Base-by-base conservation (phyloP, 2,888 invertebrate species). In the Xylophagus ater region DNA sequence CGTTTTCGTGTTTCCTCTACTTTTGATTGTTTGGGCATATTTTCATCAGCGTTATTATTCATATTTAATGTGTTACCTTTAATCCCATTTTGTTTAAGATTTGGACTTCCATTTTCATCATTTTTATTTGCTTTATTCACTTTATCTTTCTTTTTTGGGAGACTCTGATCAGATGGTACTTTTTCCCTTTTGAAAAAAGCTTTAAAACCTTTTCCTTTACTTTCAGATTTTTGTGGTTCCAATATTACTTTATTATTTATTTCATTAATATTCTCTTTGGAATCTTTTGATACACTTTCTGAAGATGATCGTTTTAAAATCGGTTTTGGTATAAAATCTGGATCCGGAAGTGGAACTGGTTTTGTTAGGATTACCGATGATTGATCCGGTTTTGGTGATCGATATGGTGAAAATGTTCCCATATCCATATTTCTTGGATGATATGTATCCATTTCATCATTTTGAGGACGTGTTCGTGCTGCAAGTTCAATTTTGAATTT, bases 261-360 rank as follows among this genome's bases (percentile, higher is more conserved):
- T 4, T 21, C 9, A n/a, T 20, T 12, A 4, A 15, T 10, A 18
- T 12, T 9, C 8, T 26, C 35, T 26, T 35, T 10, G 2, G 35
- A 35, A n/a, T 35, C 30, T 15, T 31, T 37, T 1, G 24, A 8
- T 6, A 17, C 29, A 13, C 17, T 30, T 6, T 40, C 40, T 21
- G 30, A 26, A 4, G 62, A 59, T 2, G 62, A 67, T 39, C 73
- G 70, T 55, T 86, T 86, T 10, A 86, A 56, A 50, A 86, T 86
- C 1, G 86, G 85, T 57, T 85, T 86, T 1, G 85, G 86, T 21
- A 80, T 62, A 53, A 80, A 76, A 57, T 76, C 78, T 0, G 81
- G 78, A 57, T 77, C 76, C 0, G 78, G 75, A 30, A 77, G 60
- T n/a, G 78, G 74, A 42, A 62, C 40, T 1, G 74, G 74, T 49